phyloP scores from a whole-genome alignment of 2,888 invertebrate genomes.

The Andrena dorsata region DNA sequence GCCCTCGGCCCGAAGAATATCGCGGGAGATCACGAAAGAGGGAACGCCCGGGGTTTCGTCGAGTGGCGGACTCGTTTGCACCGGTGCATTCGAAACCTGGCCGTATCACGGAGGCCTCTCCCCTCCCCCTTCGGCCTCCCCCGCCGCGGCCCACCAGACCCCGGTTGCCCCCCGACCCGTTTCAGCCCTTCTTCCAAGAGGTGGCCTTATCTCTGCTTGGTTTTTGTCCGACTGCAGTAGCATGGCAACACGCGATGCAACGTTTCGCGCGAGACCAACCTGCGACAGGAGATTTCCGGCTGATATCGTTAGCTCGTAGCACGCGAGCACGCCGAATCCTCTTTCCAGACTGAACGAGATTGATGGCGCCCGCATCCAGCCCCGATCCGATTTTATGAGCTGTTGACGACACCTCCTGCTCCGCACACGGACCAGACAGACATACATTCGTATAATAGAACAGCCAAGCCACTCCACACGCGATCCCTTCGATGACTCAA shows the following conservation, averaged over 20 bases:
- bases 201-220: constrained; percentile 75
- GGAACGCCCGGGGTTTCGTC: constrained; percentile 67
- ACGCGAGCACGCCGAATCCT: constrained; percentile 71
- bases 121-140: constrained; percentile 4
- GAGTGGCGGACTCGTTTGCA: constrained; percentile 70
- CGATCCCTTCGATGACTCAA: constrained; percentile 43
- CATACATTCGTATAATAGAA: constrained; percentile 30
- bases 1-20: constrained; percentile 63
- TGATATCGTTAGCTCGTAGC: constrained; percentile 78
- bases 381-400: constrained; percentile 59
- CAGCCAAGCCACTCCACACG: constrained; percentile 30
- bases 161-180: constrained; percentile 34
- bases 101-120: constrained; percentile 45
- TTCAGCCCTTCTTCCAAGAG: constrained; percentile 69
- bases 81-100: constrained; percentile 64
- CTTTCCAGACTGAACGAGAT: constrained; percentile 53
- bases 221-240: constrained; percentile 79
- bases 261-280: constrained; percentile 77
- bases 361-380: constrained; percentile 64
- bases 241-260: constrained; percentile 81
- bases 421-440: constrained; percentile 3
- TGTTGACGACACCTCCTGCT: constrained; percentile 59
- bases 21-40: constrained; percentile 71
- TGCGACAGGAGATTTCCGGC: constrained; percentile 80
- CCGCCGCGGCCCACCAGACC: constrained; percentile 2